Conservation (phyloP, 1,140 invertebrate genomes). For the Pachypeltis micranthus region DNA sequence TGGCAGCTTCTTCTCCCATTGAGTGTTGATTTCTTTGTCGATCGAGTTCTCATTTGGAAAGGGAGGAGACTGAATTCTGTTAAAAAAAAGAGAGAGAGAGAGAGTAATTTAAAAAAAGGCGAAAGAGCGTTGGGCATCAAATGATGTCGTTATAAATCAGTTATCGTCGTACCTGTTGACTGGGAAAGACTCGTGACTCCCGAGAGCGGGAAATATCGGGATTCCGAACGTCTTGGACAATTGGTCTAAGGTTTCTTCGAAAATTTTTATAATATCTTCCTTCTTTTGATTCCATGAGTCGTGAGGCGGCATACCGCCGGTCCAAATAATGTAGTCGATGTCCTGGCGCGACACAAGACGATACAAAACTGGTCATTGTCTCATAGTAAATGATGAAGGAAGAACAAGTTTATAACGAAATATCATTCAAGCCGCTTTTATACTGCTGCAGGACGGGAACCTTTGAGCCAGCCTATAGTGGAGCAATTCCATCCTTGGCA, state of each 20-base stretch:
- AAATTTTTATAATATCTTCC: conserved; percentile 72
- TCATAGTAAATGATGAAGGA: no score
- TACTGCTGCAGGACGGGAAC: no score
- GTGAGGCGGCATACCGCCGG: conserved; percentile 91
- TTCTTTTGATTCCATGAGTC: conserved; percentile 95
- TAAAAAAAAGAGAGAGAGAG: not conserved
- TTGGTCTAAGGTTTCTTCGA: conserved; percentile 72
- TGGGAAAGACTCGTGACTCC: conserved; percentile 92
- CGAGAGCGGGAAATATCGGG: conserved; percentile 84
- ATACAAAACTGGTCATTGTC: no score
- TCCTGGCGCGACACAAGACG: no score
- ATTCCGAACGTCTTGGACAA: conserved; percentile 76
- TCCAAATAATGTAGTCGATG: conserved; percentile 97
- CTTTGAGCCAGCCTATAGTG: no score
- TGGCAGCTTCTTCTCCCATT: conserved; percentile 83
- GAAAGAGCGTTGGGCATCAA: not conserved
- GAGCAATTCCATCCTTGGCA: no score
- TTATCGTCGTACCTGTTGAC: conserved; percentile 85
- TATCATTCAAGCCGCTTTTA: no score
- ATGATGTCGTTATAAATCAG: not conserved
- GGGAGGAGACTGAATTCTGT: conserved; percentile 79
- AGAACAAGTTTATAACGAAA: no score
- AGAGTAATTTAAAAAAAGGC: not conserved
- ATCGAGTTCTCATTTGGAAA: conserved; percentile 75
- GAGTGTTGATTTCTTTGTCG: conserved; percentile 64